phyloP scores from a whole-genome alignment of 2,888 invertebrate species.

The Heliconius erato region DNA sequence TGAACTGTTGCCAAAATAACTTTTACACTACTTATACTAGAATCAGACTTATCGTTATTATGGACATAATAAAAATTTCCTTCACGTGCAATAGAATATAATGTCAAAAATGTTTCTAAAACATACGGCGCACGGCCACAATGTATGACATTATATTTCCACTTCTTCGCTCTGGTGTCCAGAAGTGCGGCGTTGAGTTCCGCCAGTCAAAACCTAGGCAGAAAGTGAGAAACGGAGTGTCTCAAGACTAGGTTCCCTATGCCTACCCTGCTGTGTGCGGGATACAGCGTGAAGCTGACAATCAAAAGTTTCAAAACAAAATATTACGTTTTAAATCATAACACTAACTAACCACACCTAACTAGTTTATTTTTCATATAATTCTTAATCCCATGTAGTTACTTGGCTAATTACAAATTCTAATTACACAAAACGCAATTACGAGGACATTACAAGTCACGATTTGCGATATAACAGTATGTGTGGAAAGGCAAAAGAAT shows the following conservation, averaged over 20 bases:
- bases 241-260: no score
- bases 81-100: not conserved
- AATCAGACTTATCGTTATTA: not conserved
- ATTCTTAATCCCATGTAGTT: not conserved
- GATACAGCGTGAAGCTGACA: no score
- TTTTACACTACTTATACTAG: not conserved
- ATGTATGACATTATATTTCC: no score
- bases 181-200: no score
- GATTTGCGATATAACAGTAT: not conserved
- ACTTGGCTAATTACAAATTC: not conserved
- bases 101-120: not conserved
- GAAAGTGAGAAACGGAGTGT: no score
- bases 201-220: no score
- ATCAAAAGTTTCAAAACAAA: no score
- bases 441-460: not conserved
- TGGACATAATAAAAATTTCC: not conserved
- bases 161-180: no score
- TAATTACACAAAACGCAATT: not conserved
- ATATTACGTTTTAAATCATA: no score
- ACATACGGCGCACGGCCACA: no score
- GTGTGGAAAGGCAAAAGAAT: conserved; percentile 10
- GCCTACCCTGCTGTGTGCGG: no score
- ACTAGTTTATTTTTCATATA: not conserved
- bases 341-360: not conserved
- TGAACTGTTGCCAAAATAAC: no score